phyloP scores from a whole-genome alignment of 2,113 vertebrate species.

The Loxodonta africana region DNA sequence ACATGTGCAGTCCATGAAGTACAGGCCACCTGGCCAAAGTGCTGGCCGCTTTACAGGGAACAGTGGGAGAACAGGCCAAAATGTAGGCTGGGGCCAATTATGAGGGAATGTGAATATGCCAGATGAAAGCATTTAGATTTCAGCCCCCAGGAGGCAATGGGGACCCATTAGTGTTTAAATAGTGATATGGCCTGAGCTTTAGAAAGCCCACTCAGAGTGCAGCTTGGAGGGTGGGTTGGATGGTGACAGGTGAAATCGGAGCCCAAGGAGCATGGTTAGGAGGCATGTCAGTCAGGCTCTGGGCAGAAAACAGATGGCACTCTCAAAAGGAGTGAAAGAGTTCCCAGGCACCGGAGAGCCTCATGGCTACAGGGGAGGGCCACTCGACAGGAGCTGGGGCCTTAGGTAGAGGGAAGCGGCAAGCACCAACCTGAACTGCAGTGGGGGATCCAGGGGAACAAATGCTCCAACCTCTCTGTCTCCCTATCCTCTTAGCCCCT shows the following conservation, averaged over 20 bases:
- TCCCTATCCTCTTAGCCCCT: not conserved
- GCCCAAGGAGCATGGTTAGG: conserved; percentile 59
- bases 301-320: conserved; percentile 72
- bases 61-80: not conserved
- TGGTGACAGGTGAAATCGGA: conserved; percentile 57
- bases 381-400: not conserved
- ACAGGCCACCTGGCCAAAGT: not conserved
- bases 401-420: conserved; percentile 18
- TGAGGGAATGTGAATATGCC: not conserved
- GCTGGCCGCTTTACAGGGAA: not conserved
- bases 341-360: conserved; percentile 55
- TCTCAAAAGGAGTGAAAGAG: conserved; percentile 61
- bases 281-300: conserved; percentile 36
- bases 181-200: conserved; percentile 13
- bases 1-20: too few species aligned
- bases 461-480: not conserved
- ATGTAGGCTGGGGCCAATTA: not conserved
- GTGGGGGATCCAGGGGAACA: not conserved
- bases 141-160: not conserved
- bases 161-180: not conserved
- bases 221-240: conserved; percentile 43
- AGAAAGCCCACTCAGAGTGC: conserved; percentile 33
- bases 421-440: not conserved
- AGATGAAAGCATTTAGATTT: not conserved
- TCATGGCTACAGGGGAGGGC: not conserved